Evolutionary conservation across 2,888 invertebrate species (phyloP).

Genomic region (Oscheius sp.): DNA sequence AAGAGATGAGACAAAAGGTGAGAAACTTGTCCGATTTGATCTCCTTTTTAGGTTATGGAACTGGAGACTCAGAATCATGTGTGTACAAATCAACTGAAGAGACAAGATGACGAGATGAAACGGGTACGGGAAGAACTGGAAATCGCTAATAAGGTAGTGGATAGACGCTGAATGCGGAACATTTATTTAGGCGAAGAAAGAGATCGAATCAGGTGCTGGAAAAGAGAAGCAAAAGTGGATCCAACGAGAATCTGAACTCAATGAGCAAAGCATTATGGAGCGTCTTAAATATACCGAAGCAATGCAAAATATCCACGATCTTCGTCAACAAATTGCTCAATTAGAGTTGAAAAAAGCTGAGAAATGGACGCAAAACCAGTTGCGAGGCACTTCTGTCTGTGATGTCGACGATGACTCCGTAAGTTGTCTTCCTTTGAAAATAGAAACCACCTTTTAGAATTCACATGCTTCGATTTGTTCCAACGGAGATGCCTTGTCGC

Average conservation of each 20-base stretch:
- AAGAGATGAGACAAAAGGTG: constrained; percentile 90
- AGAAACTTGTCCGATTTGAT: too few species aligned
- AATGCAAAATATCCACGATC: constrained; percentile 89
- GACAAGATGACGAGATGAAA: constrained; percentile 92
- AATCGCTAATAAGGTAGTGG: constrained; percentile 75
- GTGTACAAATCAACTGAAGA: constrained; percentile 75
- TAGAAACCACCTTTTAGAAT: constrained; percentile 38
- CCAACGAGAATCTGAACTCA: constrained; percentile 77
- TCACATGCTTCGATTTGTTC: constrained; percentile 62
- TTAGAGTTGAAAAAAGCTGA: constrained; percentile 81
- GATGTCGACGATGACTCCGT: constrained; percentile 66
- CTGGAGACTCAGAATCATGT: constrained; percentile 83
- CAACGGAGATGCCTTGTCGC: constrained; percentile 60
- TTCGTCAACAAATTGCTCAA: constrained; percentile 90
- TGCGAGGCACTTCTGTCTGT: constrained; percentile 62
- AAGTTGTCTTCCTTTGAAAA: constrained; percentile 15
- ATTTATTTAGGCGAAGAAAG: constrained; percentile 41
- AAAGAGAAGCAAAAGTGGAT: constrained; percentile 85
- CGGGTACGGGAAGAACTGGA: constrained; percentile 83
- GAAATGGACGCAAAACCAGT: constrained; percentile 65
- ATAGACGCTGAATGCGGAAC: constrained; percentile 61
- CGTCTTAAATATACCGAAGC: constrained; percentile 92
- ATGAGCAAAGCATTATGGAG: constrained; percentile 64
- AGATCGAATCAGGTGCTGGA: constrained; percentile 83
- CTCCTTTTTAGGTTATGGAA: constrained; percentile 88